Conservation (phyloP, 2,888 invertebrate species). For the Exocentrus adspersus region DNA sequence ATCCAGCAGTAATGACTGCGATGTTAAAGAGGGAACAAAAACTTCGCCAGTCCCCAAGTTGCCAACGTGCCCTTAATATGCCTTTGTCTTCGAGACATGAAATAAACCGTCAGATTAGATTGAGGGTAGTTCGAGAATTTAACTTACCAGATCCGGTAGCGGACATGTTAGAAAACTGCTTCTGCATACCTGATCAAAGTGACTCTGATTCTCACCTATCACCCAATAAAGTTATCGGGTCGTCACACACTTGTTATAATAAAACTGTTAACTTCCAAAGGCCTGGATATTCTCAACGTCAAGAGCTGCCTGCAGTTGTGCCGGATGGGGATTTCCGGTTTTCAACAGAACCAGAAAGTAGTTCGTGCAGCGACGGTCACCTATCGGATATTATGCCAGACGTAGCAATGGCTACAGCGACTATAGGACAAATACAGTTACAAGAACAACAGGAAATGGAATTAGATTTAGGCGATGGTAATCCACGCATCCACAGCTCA, state of each 20-base stretch:
- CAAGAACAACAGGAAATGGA: conserved; percentile 74
- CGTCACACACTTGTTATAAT: conserved; percentile 65
- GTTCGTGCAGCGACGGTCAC: conserved; percentile 75
- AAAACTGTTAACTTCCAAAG: conserved; percentile 74
- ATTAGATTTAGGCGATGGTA: conserved; percentile 87
- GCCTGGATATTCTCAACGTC: conserved; percentile 64
- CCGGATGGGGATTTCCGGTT: conserved; percentile 70
- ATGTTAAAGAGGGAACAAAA: conserved; percentile 90
- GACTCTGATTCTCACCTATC: conserved; percentile 61
- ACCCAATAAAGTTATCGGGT: conserved; percentile 54
- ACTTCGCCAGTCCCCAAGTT: conserved; percentile 80
- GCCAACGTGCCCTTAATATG: conserved; percentile 80
- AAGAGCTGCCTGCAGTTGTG: conserved; percentile 73
- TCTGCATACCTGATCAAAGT: conserved; percentile 58
- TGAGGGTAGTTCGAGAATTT: conserved; percentile 93
- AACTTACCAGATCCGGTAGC: conserved; percentile 91
- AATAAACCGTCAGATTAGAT: conserved; percentile 80
- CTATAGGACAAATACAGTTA: conserved; percentile 74
- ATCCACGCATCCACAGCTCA: conserved; percentile 70
- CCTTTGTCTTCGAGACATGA: conserved; percentile 81
- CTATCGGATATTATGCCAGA: conserved; percentile 89
- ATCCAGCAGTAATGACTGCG: conserved; percentile 77
- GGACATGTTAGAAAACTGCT: conserved; percentile 74
- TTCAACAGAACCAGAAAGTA: conserved; percentile 64
- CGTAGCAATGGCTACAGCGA: conserved; percentile 90